Evolutionary conservation across 2,888 invertebrate species (phyloP), one percentile per base, ranked within the genome.

Genomic region (Seira sanloemensis): DNA sequence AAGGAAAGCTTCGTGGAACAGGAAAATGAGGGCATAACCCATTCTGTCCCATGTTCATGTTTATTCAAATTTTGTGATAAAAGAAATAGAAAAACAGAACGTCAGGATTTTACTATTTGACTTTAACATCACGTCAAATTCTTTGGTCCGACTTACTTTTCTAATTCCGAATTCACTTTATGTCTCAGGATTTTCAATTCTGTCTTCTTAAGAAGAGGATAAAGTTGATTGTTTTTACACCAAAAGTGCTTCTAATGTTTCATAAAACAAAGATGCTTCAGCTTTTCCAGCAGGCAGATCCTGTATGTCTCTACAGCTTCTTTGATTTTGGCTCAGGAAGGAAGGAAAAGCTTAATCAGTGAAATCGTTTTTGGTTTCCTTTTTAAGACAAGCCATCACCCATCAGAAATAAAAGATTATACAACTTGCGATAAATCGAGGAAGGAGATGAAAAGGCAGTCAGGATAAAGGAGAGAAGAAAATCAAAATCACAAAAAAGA

Each of bases 381-480:
- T 50, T 50, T 50, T 50, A 7, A 50, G 50, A 50, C 50, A 50
- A n/a, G 50, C n/a, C 50, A 50, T 50, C 50, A 50, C 50, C n/a
- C 2, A 50, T 50, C 50, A 37, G 50, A 50, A 50, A 50, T 50
- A 50, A 50, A 50, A 50, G 50, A 50, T 50, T 50, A 50, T 50
- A 50, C 50, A 50, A 50, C 50, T 12, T 50, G 50, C 50, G 50
- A 50, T 50, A 50, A 50, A 50, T 50, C n/a, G 50, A 18, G 16
- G 50, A 50, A 50, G 50, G 16, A 50, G 50, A 50, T 50, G 50
- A 50, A 50, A 50, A 50, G 50, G 50, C 50, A 50, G 50, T n/a
- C 12, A 50, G 16, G n/a, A 50, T 50, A 16, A 50, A 50, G 16
- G 2, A 50, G 50, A 50, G 50, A 50, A 50, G 50, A 18, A 50